Evolutionary conservation across 2,113 vertebrate genomes (phyloP), one percentile per base, ranked within the genome.

Genomic region (Nanorana parkeri): DNA sequence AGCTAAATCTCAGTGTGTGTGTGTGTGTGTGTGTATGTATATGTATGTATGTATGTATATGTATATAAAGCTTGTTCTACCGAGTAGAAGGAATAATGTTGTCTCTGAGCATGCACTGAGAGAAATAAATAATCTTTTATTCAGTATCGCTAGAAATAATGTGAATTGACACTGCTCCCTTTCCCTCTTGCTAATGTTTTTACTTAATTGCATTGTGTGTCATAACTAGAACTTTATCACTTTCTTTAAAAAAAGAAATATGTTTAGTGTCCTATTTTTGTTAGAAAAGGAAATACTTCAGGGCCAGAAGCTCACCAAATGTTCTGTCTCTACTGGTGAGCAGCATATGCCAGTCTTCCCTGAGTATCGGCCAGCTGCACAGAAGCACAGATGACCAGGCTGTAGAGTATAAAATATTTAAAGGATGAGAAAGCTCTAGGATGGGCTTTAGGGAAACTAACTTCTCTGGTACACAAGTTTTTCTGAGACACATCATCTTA

Each of bases 261-360:
- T 54, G 21, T n/a, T n/a, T n/a, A n/a, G 52, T 36, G 71, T 74
- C 20, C 54, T 60, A 36, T 60, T 60, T 60, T 60, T 60, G 4
- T 21, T 60, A 28, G 13, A 26, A 74, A 47, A 74, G 20, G 15
- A 60, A 74, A 60, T 28, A 36, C 54, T 74, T 29, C 54, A 74
- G 56, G 21, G 55, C 54, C 2, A 74, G 28, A 16, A 36, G 20
- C 28, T 74, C 28, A n/a, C 71, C 71, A 74, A 74, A n/a, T 58
- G 54, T 74, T 74, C 21, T 52, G 41, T 54, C 4, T 54, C 13
- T 71, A 26, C 69, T 72, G 23, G 23, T 21, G 19, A 58, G 71
- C 13, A 74, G 19, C 71, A 74, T 72, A 74, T 74, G 71, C 71
- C 71, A 74, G 26, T 56, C 71, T 74, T 47, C 8, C 41, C 13